phyloP scores from a whole-genome alignment of 1,140 invertebrate species.

The Andrena cerasifolii region DNA sequence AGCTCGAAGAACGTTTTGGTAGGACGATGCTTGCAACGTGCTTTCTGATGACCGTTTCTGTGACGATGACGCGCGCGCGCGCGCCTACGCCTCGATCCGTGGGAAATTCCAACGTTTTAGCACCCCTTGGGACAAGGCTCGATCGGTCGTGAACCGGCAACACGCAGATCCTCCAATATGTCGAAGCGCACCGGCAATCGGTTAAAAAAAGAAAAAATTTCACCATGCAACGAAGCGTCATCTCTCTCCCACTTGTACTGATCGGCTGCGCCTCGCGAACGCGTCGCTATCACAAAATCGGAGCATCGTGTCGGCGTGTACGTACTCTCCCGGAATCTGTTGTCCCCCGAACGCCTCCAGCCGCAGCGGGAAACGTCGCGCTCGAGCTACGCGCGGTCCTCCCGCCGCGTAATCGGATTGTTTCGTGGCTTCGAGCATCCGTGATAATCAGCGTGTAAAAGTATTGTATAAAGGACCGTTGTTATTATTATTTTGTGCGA shows the following conservation, averaged over 20 bases:
- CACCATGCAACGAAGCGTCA: background rate
- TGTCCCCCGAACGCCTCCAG: no score
- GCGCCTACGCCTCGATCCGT: slow-evolving; percentile 5
- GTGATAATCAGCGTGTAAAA: slow-evolving; percentile 23
- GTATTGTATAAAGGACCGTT: background rate
- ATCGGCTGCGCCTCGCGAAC: background rate
- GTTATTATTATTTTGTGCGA: background rate
- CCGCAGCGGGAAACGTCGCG: background rate
- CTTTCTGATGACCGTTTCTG: slow-evolving; percentile 40
- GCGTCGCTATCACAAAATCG: slow-evolving; percentile 32
- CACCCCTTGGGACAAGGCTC: background rate
- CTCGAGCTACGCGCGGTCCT: background rate
- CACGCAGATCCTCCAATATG: background rate
- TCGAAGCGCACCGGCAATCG: background rate
- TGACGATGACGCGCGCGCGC: slow-evolving; percentile 39
- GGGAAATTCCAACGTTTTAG: background rate
- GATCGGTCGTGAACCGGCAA: slow-evolving; percentile 7
- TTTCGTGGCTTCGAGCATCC: background rate
- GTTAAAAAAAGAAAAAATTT: background rate
- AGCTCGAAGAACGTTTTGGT: background rate
- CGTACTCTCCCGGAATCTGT: background rate
- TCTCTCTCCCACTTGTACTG: no score
- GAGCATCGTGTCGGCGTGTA: slow-evolving; percentile 15
- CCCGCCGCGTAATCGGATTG: background rate
- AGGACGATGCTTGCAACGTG: slow-evolving; percentile 32